These are phyloP conservation scores for Cinara cedri DNA, from an alignment of 2,888 invertebrate species.

Conservation along the genomic window DNA sequence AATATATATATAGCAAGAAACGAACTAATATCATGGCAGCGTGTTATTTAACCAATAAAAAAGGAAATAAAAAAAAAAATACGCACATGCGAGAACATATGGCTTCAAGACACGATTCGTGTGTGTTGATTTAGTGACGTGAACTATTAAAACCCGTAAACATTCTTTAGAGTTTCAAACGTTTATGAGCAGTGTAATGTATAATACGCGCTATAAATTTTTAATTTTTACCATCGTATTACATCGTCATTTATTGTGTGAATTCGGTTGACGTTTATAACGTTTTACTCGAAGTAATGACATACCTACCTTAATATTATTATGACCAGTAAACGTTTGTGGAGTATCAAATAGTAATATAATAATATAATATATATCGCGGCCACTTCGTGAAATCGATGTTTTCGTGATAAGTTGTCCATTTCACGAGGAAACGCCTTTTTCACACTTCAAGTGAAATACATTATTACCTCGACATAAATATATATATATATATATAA, in stretches of 20 bases:
- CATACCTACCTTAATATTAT: neutral
- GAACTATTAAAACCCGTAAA: constrained; percentile 4
- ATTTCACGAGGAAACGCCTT: too few species aligned
- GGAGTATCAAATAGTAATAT: too few species aligned
- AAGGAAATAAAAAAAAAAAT: too few species aligned
- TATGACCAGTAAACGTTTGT: too few species aligned
- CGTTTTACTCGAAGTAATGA: neutral
- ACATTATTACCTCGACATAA: too few species aligned
- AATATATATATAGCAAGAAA: neutral
- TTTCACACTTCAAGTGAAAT: too few species aligned
- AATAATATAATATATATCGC: too few species aligned
- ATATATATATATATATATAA: too few species aligned
- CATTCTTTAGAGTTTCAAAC: neutral
- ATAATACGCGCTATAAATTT: too few species aligned
- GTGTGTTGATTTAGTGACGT: constrained; percentile 16
- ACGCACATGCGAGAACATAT: constrained; percentile 15
- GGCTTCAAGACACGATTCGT: constrained; percentile 18
- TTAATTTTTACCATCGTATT: neutral
- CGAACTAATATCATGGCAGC: neutral
- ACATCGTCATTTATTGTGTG: neutral
- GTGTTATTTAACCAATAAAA: neutral
- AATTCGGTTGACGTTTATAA: neutral
- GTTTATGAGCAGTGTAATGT: neutral
- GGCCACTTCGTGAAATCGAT: too few species aligned
- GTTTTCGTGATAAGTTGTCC: too few species aligned